Evolutionary conservation across 2,888 invertebrate species (phyloP).

Genomic region (Sarcophaga carnaria): DNA sequence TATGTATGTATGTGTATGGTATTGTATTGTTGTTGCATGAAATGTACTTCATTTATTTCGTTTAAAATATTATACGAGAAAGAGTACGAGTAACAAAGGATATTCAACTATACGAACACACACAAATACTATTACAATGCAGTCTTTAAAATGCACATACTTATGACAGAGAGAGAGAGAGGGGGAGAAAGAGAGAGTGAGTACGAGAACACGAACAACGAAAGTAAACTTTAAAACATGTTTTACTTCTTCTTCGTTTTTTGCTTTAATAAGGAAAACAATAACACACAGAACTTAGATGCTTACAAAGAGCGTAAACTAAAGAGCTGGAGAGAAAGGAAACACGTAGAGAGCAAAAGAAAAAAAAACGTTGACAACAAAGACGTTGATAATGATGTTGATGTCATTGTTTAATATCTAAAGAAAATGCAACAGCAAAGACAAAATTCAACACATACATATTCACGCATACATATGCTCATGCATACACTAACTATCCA

Average conservation of each 20-base stretch:
- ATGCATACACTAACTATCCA: neutral
- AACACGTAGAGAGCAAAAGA: conserved; percentile 66
- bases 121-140: neutral
- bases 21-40: conserved; percentile 11
- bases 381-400: conserved; percentile 76
- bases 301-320: neutral
- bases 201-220: conserved; percentile 49
- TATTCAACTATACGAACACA: conserved; percentile 46
- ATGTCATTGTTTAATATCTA: conserved; percentile 80
- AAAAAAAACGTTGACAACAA: conserved; percentile 62
- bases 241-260: neutral
- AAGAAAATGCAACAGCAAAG: conserved; percentile 67
- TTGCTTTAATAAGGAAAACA: conserved; percentile 32
- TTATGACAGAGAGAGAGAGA: neutral
- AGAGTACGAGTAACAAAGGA: conserved; percentile 58
- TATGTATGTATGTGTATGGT: neutral
- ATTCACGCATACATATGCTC: neutral
- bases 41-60: conserved; percentile 69
- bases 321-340: neutral
- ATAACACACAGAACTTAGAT: neutral
- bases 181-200: no score
- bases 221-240: conserved; percentile 57
- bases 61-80: conserved; percentile 65
- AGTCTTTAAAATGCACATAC: neutral
- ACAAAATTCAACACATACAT: conserved; percentile 18